phyloP scores from a whole-genome alignment of 1,140 invertebrate genomes.

The Berghia stephanieae region DNA sequence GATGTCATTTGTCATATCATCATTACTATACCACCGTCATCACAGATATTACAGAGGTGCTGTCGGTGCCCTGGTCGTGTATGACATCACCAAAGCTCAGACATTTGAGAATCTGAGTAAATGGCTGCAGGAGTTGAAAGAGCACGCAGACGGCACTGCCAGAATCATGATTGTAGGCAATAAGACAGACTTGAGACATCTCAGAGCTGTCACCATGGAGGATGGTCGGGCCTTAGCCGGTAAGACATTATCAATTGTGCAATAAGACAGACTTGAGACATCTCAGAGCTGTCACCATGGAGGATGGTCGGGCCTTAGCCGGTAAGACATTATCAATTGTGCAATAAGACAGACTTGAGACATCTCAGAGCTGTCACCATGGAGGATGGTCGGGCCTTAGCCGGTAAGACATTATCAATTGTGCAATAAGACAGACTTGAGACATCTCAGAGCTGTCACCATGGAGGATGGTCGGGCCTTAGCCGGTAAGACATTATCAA shows the following conservation, averaged over 20 bases:
- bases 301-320: constrained; percentile 96
- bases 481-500: constrained; percentile 71
- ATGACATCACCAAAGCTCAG: constrained; percentile 62
- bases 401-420: constrained; percentile 67
- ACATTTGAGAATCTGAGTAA: constrained; percentile 60
- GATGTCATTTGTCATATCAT: no score
- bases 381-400: constrained; percentile 96
- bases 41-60: constrained; percentile 64
- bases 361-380: constrained; percentile 74
- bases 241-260: constrained; percentile 47
- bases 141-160: constrained; percentile 59
- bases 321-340: constrained; percentile 53
- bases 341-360: constrained; percentile 60
- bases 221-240: constrained; percentile 94
- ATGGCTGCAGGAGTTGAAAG: constrained; percentile 58
- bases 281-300: constrained; percentile 76
- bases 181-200: constrained; percentile 60
- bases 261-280: constrained; percentile 61
- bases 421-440: constrained; percentile 61
- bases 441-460: constrained; percentile 69
- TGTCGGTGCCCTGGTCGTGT: constrained; percentile 63
- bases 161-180: constrained; percentile 67
- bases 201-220: constrained; percentile 80
- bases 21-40: not conserved
- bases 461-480: constrained; percentile 97